A percentile compares a stretch with the other conserved stretches of the same genome.
Conservation (phyloP, 2,797 vertebrate genomes). For the Sebastolobus alascanus region DNA sequence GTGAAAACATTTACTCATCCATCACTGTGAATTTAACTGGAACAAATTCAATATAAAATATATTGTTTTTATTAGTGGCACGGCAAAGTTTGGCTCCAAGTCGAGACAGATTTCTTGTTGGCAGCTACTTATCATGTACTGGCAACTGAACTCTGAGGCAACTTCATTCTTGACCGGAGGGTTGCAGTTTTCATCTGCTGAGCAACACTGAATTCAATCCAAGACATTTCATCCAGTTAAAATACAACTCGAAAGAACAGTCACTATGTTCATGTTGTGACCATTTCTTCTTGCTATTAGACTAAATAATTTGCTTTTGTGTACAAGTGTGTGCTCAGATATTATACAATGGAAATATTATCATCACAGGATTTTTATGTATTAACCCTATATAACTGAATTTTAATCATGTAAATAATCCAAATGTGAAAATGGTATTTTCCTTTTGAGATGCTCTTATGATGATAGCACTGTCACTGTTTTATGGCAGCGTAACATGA, state of each 20-base stretch:
- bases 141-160: background rate
- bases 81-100: background rate
- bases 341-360: slow-evolving; percentile 56
- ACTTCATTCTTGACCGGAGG: background rate
- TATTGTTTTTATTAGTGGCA: slow-evolving; percentile 8
- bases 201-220: slow-evolving; percentile 1
- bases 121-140: background rate
- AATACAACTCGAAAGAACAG: slow-evolving; percentile 8
- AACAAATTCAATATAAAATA: background rate
- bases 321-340: slow-evolving; percentile 55
- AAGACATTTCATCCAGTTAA: slow-evolving; percentile 7
- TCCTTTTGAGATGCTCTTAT: slow-evolving; percentile 58
- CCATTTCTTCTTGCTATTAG: slow-evolving; percentile 24
- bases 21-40: slow-evolving; percentile 30
- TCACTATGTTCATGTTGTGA: slow-evolving; percentile 33
- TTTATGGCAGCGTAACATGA: slow-evolving; percentile 73
- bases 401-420: slow-evolving; percentile 60
- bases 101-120: background rate
- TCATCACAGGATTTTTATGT: slow-evolving; percentile 42
- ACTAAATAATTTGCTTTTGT: slow-evolving; percentile 49
- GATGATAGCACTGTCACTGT: slow-evolving; percentile 62
- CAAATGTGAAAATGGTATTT: slow-evolving; percentile 56
- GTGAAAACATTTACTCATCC: slow-evolving; percentile 18
- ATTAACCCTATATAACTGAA: slow-evolving; percentile 40
- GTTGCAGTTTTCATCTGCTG: slow-evolving; percentile 3